Evolutionary conservation across 2,888 invertebrate genomes (phyloP).

Genomic region (Caenorhabditis doughertyi): DNA sequence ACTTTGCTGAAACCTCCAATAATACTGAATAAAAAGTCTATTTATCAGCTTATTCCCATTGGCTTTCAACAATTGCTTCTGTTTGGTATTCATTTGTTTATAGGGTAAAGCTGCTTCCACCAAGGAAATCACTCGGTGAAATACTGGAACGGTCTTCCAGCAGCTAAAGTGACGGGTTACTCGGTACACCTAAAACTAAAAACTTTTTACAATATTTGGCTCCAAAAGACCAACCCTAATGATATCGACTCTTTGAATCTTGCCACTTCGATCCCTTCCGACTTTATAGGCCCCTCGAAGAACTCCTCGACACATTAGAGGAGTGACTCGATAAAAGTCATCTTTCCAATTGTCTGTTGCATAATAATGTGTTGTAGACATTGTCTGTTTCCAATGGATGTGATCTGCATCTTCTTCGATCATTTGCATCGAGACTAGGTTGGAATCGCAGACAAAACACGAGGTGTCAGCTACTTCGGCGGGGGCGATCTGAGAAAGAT

Average conservation of each 20-base stretch:
- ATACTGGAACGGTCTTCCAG: constrained; percentile 76
- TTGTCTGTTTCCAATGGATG: constrained; percentile 80
- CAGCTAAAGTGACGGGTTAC: constrained; percentile 78
- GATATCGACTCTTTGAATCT: constrained; percentile 59
- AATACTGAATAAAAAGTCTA: constrained; percentile 62
- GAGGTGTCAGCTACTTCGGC: constrained; percentile 54
- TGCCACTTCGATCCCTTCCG: constrained; percentile 66
- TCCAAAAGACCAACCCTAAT: constrained; percentile 23
- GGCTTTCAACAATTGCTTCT: constrained; percentile 53
- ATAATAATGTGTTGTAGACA: constrained; percentile 77
- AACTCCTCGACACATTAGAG: constrained; percentile 73
- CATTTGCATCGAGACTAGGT: constrained; percentile 58
- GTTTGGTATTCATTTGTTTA: constrained; percentile 54
- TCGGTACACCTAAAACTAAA: constrained; percentile 66
- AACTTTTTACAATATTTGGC: background rate
- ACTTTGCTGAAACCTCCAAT: constrained; percentile 60
- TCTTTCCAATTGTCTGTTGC: constrained; percentile 75
- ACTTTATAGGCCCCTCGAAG: constrained; percentile 74
- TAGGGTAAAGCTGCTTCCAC: constrained; percentile 68
- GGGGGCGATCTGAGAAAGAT: constrained; percentile 53
- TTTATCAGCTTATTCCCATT: constrained; percentile 62
- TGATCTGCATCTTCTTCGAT: constrained; percentile 64
- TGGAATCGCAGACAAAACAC: constrained; percentile 58
- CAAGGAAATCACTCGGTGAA: constrained; percentile 79
- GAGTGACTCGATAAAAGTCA: constrained; percentile 64